Conservation (phyloP, 1,140 invertebrate genomes). For the Argopecten irradians region DNA sequence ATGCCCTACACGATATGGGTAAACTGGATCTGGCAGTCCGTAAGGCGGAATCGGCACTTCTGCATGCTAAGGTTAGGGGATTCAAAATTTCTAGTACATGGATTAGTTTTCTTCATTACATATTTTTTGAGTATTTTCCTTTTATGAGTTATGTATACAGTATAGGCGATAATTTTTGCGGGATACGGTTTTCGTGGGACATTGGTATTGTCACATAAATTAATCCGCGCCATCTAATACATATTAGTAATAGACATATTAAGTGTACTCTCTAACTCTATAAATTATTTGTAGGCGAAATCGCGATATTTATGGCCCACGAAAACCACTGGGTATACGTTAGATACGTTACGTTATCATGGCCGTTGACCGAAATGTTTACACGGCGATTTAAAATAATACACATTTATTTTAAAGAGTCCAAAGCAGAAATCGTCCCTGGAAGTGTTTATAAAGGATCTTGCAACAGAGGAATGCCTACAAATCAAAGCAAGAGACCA, state of each 20-base stretch:
- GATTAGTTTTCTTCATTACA: too few relatives aligned
- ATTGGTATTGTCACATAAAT: neutral
- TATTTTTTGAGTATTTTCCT: too few relatives aligned
- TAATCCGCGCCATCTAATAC: neutral
- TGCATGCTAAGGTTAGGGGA: neutral
- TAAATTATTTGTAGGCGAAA: too few relatives aligned
- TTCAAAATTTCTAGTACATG: neutral
- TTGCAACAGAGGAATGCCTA: neutral
- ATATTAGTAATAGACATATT: too few relatives aligned
- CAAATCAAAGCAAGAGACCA: neutral
- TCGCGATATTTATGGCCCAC: too few relatives aligned
- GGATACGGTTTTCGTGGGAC: neutral
- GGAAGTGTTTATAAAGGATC: neutral
- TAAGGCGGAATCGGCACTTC: conserved; percentile 26
- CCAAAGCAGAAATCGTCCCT: neutral
- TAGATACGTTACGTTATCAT: too few relatives aligned
- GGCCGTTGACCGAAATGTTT: too few relatives aligned
- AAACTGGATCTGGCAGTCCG: conserved; percentile 32
- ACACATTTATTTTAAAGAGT: neutral
- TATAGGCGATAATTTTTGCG: neutral
- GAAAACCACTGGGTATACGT: too few relatives aligned
- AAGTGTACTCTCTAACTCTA: too few relatives aligned
- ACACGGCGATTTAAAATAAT: neutral
- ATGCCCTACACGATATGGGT: conserved; percentile 12
- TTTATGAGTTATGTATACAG: neutral